Evolutionary conservation across 2,113 vertebrate species (phyloP), one percentile per base, ranked within the genome.

Genomic region (Pseudopodoces humilis): DNA sequence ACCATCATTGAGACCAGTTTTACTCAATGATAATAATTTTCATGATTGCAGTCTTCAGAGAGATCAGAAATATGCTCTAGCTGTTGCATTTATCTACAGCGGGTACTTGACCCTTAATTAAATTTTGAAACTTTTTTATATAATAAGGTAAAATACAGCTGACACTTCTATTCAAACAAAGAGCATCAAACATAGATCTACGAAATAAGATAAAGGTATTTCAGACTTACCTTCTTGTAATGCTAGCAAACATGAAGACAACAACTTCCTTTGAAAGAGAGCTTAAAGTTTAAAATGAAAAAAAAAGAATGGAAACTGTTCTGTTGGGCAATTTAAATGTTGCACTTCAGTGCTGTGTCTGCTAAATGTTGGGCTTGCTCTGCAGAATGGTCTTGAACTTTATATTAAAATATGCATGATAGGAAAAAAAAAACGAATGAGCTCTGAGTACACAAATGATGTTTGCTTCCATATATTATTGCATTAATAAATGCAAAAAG

Each of bases 1-100:
- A 97, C 97, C 97, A 98, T 98, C 98, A 97, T 94, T 96, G 96
- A 97, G 98, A 98, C 98, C 98, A 97, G 98, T 98, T 97, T 98
- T 98, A 97, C 96, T 98, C 97, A 98, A 99, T 98, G 98, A 98
- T 98, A 98, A 98, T 99, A 98, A 99, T 99, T 99, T 99, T 98
- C 98, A 98, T 99, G 98, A 99, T 99, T 99, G 98, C 98, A 97
- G 98, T 98, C 98, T 98, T 98, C 98, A 98, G 97, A 98, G 97
- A 97, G 98, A 98, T 98, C 98, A 98, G 98, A 98, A 98, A 98
- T 97, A 98, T 96, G 95, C 91, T 97, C 97, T 98, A 96, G 97
- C 98, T 98, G 98, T 98, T 98, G 96, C 98, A 97, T 98, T 98
- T 98, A 98, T 98, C 98, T 97, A 97, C 97, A 94, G 97, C 68